These are phyloP conservation scores for Empis livida DNA, from an alignment of 2,888 invertebrate species.

Conservation along the genomic window DNA sequence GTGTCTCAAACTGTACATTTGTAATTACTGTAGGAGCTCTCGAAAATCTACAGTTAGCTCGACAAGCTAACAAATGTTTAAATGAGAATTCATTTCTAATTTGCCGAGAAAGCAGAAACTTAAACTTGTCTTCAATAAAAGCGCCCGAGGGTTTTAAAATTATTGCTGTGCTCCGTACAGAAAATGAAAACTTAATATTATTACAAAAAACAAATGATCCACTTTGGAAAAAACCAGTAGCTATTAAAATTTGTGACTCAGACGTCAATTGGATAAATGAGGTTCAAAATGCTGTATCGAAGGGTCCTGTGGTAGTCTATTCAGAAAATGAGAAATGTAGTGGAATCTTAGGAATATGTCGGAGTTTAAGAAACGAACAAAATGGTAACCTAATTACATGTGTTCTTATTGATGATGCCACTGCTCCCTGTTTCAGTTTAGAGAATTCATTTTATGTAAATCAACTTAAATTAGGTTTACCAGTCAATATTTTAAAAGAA, in stretches of 20 bases:
- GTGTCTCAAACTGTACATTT: conserved; percentile 14
- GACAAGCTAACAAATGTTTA: conserved; percentile 36
- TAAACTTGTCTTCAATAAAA: conserved; percentile 30
- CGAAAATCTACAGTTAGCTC: conserved; percentile 21
- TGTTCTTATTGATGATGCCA: conserved; percentile 45
- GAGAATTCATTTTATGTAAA: conserved; percentile 48
- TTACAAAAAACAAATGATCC: conserved; percentile 8
- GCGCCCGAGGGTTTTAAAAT: conserved; percentile 12
- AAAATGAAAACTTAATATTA: conserved; percentile 13
- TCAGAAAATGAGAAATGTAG: conserved; percentile 50
- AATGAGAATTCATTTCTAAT: conserved; percentile 44
- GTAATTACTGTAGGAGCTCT: conserved; percentile 14
- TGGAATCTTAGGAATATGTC: conserved; percentile 72
- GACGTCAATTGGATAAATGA: conserved; percentile 18
- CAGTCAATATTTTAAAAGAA: conserved; percentile 57
- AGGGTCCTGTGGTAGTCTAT: conserved; percentile 41
- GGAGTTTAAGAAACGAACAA: conserved; percentile 69
- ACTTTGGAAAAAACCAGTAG: conserved; percentile 3
- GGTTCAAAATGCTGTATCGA: conserved; percentile 10
- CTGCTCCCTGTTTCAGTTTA: conserved; percentile 49
- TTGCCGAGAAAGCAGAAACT: conserved; percentile 41
- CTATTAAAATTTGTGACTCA: conserved; percentile 15
- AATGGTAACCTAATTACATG: conserved; percentile 48
- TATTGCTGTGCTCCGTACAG: conserved; percentile 11
- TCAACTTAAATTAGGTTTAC: conserved; percentile 57